Evolutionary conservation across 2,888 invertebrate genomes (phyloP).

Genomic region (Lasioglossum zephyrum): DNA sequence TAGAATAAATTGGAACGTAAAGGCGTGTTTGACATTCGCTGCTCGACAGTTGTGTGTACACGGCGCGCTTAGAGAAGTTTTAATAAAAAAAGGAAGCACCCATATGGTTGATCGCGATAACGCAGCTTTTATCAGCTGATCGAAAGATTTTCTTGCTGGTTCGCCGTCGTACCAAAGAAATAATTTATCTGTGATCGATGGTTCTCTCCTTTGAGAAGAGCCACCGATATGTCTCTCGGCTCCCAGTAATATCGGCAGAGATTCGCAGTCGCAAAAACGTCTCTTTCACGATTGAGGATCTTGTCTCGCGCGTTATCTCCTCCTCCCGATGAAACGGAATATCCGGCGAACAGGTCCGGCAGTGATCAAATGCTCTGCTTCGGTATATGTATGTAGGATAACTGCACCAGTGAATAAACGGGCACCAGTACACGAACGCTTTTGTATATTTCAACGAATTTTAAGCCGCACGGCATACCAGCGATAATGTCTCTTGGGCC

Average conservation of each 20-base stretch:
- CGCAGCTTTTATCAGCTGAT: not conserved
- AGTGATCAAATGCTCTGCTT: not conserved
- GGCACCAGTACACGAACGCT: too few relatives aligned
- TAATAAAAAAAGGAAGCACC: too few relatives aligned
- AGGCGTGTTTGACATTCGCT: too few relatives aligned
- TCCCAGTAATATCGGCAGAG: constrained; percentile 12
- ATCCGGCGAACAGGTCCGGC: not conserved
- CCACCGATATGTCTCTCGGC: constrained; percentile 15
- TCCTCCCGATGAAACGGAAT: constrained; percentile 16
- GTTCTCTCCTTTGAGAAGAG: constrained; percentile 25
- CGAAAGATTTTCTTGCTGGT: not conserved
- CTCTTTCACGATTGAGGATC: constrained; percentile 29
- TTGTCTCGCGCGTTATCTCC: constrained; percentile 21
- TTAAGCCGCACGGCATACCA: too few relatives aligned
- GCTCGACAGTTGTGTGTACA: too few relatives aligned
- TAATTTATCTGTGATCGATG: constrained; percentile 27
- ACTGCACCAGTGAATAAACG: too few relatives aligned
- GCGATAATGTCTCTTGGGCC: too few relatives aligned
- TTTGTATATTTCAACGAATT: too few relatives aligned
- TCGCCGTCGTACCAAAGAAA: not conserved
- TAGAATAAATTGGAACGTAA: too few relatives aligned
- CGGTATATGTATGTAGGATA: not conserved
- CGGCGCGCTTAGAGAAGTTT: too few relatives aligned
- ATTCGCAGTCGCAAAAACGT: constrained; percentile 33
- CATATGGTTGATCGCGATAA: not conserved